phyloP scores from a whole-genome alignment of 2,797 vertebrate species.

The Jordanella pulchra region DNA sequence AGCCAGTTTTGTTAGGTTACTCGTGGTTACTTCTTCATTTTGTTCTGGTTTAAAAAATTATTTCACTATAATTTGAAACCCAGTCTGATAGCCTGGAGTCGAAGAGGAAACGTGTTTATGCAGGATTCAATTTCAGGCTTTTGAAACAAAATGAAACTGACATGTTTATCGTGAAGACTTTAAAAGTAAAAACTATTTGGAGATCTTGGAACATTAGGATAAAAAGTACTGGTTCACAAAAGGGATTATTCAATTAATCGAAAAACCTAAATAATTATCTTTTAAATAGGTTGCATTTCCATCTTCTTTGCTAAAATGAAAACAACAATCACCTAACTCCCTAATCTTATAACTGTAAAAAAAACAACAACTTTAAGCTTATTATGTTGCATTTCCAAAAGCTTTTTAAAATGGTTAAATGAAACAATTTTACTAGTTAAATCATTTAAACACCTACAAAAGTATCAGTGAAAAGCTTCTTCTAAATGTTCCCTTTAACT shows the following conservation, averaged over 20 bases:
- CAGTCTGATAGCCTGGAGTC: too few species aligned
- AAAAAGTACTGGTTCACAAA: too few species aligned
- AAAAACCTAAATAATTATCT: too few species aligned
- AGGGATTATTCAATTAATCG: too few species aligned
- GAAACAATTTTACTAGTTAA: constrained; percentile 20
- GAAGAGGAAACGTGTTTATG: too few species aligned
- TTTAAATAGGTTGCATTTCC: not conserved
- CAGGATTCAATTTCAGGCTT: too few species aligned
- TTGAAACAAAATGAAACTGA: too few species aligned
- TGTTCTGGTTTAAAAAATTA: too few species aligned
- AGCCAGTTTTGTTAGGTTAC: not conserved
- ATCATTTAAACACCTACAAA: not conserved
- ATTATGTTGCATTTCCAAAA: constrained; percentile 15
- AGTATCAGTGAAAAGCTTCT: not conserved
- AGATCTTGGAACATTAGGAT: too few species aligned
- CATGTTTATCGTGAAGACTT: too few species aligned
- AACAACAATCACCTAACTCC: constrained; percentile 11
- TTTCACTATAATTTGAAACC: too few species aligned
- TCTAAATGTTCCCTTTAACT: not conserved
- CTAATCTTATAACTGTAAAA: constrained; percentile 23
- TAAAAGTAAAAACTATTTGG: too few species aligned
- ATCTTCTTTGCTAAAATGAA: constrained; percentile 22
- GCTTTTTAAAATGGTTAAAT: constrained; percentile 18
- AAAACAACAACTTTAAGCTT: constrained; percentile 17
- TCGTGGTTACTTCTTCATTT: not conserved